Evolutionary conservation across 2,113 vertebrate species (phyloP), one percentile per base, ranked within the genome.

Genomic region (Symphodus melops): DNA sequence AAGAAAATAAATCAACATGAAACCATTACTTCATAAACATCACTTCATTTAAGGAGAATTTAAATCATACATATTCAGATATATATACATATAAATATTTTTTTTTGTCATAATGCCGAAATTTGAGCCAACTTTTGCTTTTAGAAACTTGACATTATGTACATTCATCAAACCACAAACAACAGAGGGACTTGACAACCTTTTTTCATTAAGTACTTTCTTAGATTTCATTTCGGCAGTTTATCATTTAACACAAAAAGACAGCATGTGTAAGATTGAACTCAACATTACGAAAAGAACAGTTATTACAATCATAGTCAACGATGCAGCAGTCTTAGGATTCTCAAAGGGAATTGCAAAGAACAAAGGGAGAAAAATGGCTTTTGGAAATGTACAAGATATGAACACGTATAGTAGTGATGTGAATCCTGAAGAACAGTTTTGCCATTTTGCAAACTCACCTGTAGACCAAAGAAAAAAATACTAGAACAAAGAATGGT

Each of bases 281-380:
- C 46, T 48, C 46, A 48, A 48, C 46, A 48, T 17, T 39, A 41
- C 13, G 33, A 60, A 58, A 25, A 68, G 54, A 72, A 82, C 20
- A 55, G 2, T 75, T 23, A 20, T 68, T 85, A 89, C 83, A 89
- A 84, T 89, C 87, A 77, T 75, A 71, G 83, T 85, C 75, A 84
- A 81, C 3, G 68, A 75, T 49, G 78, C 68, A 79, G 73, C 68
- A 82, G 19, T 71, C 20, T 16, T 36, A 66, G 66, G 8, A 85
- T 46, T 61, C 17, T 61, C 8, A 72, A 69, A 74, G 33, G 65
- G 28, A 72, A 28, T 36, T n/a, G 68, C 21, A 46, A 48, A 0
- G 0, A 58, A 53, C 4, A 42, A 20, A 73, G 36, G 51, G 9
- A 56, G 13, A 20, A 57, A 33, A 39, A 28, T 8, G 28, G 39